Evolutionary conservation across 2,797 vertebrate genomes (phyloP).

Genomic region (Oryzias dopingdopingensis): DNA sequence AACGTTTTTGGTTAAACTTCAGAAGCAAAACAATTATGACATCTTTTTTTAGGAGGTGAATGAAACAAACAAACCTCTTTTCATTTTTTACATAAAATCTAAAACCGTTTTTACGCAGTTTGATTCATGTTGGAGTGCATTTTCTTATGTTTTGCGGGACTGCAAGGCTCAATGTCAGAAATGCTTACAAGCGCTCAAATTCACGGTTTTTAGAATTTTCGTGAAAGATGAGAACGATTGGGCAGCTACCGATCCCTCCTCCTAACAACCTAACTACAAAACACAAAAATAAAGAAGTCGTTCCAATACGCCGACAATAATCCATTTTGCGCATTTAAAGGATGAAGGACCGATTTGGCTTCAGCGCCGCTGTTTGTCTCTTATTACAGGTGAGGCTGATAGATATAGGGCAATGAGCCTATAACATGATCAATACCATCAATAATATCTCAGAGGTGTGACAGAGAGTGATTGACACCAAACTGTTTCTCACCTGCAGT

Average conservation of each 20-base stretch:
- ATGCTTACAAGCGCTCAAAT: neutral
- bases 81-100: too few relatives aligned
- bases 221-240: slow-evolving; percentile 33
- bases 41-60: too few relatives aligned
- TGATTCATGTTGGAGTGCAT: too few relatives aligned
- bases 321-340: slow-evolving; percentile 42
- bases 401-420: slow-evolving; percentile 53
- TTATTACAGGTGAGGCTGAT: neutral
- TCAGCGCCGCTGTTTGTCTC: slow-evolving; percentile 40
- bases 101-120: too few relatives aligned
- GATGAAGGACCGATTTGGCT: slow-evolving; percentile 15
- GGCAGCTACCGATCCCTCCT: slow-evolving; percentile 55
- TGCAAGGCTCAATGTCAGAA: too few relatives aligned
- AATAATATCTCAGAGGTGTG: slow-evolving; percentile 73
- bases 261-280: slow-evolving; percentile 46
- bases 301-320: slow-evolving; percentile 61
- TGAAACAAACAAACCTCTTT: too few relatives aligned
- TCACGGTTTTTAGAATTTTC: slow-evolving; percentile 14
- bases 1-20: too few relatives aligned
- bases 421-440: slow-evolving; percentile 72
- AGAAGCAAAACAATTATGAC: too few relatives aligned
- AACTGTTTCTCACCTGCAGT: slow-evolving; percentile 81
- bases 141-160: too few relatives aligned
- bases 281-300: slow-evolving; percentile 51
- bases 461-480: slow-evolving; percentile 75